These are phyloP conservation scores for Eupithecia subfuscata DNA, from an alignment of 2,888 invertebrate species.

Conservation along the genomic window DNA sequence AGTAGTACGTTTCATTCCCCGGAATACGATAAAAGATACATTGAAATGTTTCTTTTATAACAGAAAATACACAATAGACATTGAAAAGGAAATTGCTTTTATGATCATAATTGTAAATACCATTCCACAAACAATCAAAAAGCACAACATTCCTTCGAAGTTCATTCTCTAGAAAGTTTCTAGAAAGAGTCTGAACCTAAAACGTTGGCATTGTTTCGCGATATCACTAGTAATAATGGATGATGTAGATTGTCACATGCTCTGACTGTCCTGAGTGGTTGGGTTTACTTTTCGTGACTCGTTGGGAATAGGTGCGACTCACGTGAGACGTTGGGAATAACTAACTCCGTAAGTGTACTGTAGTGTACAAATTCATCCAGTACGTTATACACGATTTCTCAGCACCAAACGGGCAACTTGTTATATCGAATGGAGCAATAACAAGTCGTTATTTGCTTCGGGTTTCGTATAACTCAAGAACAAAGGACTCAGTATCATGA, in stretches of 20 bases:
- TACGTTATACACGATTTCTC: slow-evolving; percentile 38
- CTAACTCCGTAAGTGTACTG: slow-evolving; percentile 19
- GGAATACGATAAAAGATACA: not conserved
- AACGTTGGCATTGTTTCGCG: not conserved
- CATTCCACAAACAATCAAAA: not conserved
- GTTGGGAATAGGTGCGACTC: not conserved
- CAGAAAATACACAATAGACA: not conserved
- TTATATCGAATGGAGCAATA: slow-evolving; percentile 44
- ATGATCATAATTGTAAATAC: not conserved
- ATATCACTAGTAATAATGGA: not conserved
- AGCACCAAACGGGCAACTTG: slow-evolving; percentile 43
- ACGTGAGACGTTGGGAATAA: not conserved
- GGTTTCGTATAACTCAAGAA: slow-evolving; percentile 43
- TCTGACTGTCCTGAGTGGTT: not conserved
- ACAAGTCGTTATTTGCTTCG: slow-evolving; percentile 44
- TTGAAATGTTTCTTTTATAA: not conserved
- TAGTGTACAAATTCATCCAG: slow-evolving; percentile 32
- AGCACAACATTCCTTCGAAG: not conserved
- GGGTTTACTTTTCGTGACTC: not conserved
- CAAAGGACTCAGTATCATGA: slow-evolving; percentile 36
- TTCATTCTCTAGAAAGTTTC: not conserved
- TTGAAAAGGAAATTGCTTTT: not conserved
- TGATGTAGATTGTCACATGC: not conserved
- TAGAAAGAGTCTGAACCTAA: not conserved
- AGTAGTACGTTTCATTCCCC: not conserved